These are phyloP conservation scores for Caradrina kadenii DNA, from an alignment of 2,888 invertebrate species.

Conservation along the genomic window DNA sequence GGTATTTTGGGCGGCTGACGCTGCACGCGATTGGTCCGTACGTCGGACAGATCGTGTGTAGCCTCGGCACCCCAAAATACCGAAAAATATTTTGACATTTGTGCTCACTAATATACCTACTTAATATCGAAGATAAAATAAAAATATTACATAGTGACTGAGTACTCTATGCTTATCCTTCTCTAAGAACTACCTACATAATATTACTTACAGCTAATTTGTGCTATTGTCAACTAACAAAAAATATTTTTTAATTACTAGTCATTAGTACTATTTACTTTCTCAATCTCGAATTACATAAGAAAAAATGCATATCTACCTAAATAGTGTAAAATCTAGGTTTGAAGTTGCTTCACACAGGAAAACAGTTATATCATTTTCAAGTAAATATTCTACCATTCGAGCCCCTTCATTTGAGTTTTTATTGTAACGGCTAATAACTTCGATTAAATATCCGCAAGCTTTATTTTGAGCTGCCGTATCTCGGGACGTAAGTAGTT, in stretches of 20 bases:
- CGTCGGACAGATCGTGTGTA: too few relatives aligned
- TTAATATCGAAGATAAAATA: too few relatives aligned
- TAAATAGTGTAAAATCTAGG: constrained; percentile 83
- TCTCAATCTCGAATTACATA: constrained; percentile 22
- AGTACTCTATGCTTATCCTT: not conserved
- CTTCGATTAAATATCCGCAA: constrained; percentile 83
- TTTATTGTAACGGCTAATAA: constrained; percentile 77
- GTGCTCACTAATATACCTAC: too few relatives aligned
- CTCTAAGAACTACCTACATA: not conserved
- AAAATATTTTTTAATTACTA: not conserved
- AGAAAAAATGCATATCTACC: constrained; percentile 63
- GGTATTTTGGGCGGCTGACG: too few relatives aligned
- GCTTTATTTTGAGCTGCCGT: constrained; percentile 83
- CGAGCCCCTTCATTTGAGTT: constrained; percentile 76
- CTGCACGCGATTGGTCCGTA: too few relatives aligned
- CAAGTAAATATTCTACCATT: constrained; percentile 81
- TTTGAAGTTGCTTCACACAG: constrained; percentile 86
- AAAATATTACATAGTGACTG: too few relatives aligned
- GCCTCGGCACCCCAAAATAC: too few relatives aligned
- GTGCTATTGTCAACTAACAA: not conserved
- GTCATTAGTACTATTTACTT: constrained; percentile 7
- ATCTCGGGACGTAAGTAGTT: constrained; percentile 83
- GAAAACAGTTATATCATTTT: constrained; percentile 85
- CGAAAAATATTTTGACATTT: too few relatives aligned
- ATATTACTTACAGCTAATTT: too few relatives aligned